phyloP scores from a whole-genome alignment of 2,888 invertebrate genomes.

The Calameuta pallipes region DNA sequence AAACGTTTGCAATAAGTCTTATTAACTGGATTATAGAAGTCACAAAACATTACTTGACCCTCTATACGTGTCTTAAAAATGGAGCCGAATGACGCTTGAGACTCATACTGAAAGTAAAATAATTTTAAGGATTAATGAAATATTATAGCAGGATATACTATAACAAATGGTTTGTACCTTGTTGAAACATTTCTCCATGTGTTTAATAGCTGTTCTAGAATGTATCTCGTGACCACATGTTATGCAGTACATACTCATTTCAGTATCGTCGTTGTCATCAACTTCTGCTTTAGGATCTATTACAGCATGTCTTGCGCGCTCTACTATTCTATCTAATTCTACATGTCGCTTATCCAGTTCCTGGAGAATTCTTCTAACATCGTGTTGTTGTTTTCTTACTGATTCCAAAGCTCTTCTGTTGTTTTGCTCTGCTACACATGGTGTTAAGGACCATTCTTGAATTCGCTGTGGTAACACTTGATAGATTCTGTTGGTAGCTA shows the following conservation, averaged over 20 bases:
- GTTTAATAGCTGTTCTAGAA: conserved; percentile 90
- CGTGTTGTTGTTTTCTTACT: conserved; percentile 83
- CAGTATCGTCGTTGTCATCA: conserved; percentile 77
- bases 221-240: conserved; percentile 97
- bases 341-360: conserved; percentile 82
- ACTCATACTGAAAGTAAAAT: conserved; percentile 78
- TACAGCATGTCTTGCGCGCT: conserved; percentile 79
- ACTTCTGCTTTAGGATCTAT: conserved; percentile 72
- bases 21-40: conserved; percentile 89
- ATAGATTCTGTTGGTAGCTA: conserved; percentile 87
- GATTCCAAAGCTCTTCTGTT: conserved; percentile 77
- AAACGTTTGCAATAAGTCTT: conserved; percentile 96
- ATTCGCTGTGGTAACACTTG: conserved; percentile 88
- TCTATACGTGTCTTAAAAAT: conserved; percentile 94
- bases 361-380: conserved; percentile 82
- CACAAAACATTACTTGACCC: conserved; percentile 97
- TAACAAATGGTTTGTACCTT: conserved; percentile 70
- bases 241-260: conserved; percentile 92
- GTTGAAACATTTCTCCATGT: conserved; percentile 98
- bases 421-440: conserved; percentile 87
- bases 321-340: conserved; percentile 84
- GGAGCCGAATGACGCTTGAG: conserved; percentile 96
- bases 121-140: not conserved
- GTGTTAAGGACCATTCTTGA: conserved; percentile 91
- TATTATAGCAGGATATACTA: conserved; percentile 7